Evolutionary conservation across 2,113 vertebrate genomes (phyloP), one percentile per base, ranked within the genome.

Genomic region (Meleagris gallopavo): DNA sequence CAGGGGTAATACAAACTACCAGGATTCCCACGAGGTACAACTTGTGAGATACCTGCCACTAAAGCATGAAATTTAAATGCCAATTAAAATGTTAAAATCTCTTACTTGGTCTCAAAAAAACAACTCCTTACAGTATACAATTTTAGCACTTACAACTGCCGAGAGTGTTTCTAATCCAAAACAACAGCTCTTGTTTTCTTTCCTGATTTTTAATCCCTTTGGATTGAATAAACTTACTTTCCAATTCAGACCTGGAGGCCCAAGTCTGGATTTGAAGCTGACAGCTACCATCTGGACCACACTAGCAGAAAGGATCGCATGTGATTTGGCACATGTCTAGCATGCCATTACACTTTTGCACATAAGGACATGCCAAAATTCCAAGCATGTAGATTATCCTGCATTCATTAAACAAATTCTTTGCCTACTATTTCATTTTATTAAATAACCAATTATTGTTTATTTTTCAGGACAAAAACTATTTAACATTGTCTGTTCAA

Each of bases 391-490:
- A 88, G 82, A 70, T 97, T 95, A 78, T 73, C 77, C 84, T n/a
- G 16, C 82, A 75, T 58, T 45, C 70, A 88, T 90, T 95, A 54
- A 85, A 80, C 52, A 58, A 60, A 88, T 88, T 16, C 54, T 57
- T 90, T 85, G 66, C 5, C 16, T 94, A 92, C 54, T 76, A 75
- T 64, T 95, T 60, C 21, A 70, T 94, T 90, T 94, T 93, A 45
- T 89, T 96, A 87, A 96, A 88, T 67, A 88, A 79, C 67, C 85
- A 64, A 65, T 83, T 94, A 94, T 91, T 20, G 54, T 95, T 95
- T 96, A 83, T 96, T 96, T 97, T 97, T 83, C 79, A 94, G 88
- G 29, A 93, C 86, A 88, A 94, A 95, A 96, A 96, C 84, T 66
- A 85, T 83, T 97, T 95, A 90, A 91, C 78, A 58, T 78, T 89